Percentiles rank a stretch among this genome's conserved stretches.
Evolutionary conservation across 1,140 invertebrate species (phyloP).

Genomic region (Lerema accius): DNA sequence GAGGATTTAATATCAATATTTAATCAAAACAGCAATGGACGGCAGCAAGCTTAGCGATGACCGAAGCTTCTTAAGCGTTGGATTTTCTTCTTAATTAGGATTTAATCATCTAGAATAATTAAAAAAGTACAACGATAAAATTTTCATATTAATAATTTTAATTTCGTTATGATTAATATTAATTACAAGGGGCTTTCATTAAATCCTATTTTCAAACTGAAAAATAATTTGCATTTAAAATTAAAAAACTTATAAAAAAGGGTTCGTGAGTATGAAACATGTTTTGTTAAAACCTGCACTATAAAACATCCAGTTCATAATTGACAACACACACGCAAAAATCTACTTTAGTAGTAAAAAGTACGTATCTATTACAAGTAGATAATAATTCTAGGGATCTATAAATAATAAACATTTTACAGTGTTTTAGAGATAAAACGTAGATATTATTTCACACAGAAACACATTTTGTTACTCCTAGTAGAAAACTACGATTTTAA

Average conservation of each 20-base stretch:
- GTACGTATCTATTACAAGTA: too few species aligned
- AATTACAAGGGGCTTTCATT: neutral
- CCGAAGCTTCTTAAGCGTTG: constrained; percentile 37
- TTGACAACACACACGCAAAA: neutral
- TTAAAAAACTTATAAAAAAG: neutral
- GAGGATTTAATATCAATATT: constrained; percentile 11
- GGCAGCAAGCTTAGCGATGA: constrained; percentile 59
- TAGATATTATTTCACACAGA: too few species aligned
- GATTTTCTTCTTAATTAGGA: neutral
- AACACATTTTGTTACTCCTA: too few species aligned
- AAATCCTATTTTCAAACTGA: too few species aligned
- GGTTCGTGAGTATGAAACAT: too few species aligned
- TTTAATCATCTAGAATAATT: neutral
- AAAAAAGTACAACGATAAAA: neutral
- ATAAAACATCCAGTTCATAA: neutral
- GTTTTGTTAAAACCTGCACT: neutral
- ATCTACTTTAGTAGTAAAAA: too few species aligned
- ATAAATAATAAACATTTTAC: too few species aligned
- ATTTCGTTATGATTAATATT: neutral
- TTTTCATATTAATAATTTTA: neutral
- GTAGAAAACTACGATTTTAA: too few species aligned
- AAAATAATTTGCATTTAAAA: too few species aligned
- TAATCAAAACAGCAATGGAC: constrained; percentile 60
- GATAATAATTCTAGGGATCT: too few species aligned
- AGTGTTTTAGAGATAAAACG: too few species aligned